Percentiles rank a stretch among this genome's conserved stretches.
Evolutionary conservation across 2,113 vertebrate genomes (phyloP).

Genomic region (Engystomops pustulosus): DNA sequence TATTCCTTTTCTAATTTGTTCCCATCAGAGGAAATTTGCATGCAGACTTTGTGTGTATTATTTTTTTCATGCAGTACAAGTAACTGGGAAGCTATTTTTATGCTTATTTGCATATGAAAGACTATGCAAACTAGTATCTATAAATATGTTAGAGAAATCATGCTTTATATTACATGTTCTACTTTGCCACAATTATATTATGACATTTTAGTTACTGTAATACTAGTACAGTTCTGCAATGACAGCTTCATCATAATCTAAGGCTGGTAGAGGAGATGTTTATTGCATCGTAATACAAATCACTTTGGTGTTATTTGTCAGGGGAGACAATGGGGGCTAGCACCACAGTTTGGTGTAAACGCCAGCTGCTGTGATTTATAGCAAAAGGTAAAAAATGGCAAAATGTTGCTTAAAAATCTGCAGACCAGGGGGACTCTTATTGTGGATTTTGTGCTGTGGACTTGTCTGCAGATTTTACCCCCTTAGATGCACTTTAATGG

Average conservation of each 20-base stretch:
- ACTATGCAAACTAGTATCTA: slow-evolving; percentile 13
- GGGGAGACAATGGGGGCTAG: no score
- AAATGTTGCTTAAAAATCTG: no score
- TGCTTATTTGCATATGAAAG: not conserved
- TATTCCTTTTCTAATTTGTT: not conserved
- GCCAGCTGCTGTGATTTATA: no score
- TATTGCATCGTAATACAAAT: no score
- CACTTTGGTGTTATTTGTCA: no score
- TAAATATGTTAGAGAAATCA: not conserved
- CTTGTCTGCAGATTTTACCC: no score
- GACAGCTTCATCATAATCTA: not conserved
- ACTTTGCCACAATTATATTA: not conserved
- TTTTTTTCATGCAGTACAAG: not conserved
- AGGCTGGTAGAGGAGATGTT: no score
- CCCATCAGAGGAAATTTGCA: not conserved
- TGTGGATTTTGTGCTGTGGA: no score
- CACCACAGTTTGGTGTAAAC: no score
- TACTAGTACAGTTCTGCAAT: not conserved
- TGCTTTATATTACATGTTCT: not conserved
- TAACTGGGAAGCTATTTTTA: slow-evolving; percentile 3
- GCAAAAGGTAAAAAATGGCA: no score
- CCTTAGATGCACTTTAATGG: no score
- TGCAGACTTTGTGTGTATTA: not conserved
- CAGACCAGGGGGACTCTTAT: no score
- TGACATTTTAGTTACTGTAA: not conserved